Base-by-base conservation (phyloP, 2,888 invertebrate species). In the Acronicta alni region DNA sequence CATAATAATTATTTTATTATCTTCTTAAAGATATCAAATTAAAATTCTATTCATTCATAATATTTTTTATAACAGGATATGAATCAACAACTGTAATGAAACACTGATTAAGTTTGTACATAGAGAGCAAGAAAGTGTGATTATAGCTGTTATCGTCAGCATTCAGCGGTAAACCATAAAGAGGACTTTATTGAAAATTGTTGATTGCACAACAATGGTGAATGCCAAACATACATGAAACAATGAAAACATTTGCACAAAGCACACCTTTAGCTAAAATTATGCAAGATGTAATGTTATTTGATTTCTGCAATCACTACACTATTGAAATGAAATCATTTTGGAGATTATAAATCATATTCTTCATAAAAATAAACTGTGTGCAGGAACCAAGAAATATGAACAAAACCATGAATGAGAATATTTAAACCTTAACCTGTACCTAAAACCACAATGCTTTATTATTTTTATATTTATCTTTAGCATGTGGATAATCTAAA, bases 201-300 rank as follows among this genome's bases (percentile, higher is more conserved):
- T 89, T 89, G 89, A 92, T 93, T 93, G 85, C 90, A 89, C 89
- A 92, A 93, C 92, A 92, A 91, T 91, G 88, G 87, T 82, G 77
- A 84, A 61, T 76, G 81, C 86, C 83, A 89, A 88, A 89, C 88
- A 88, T 72, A 81, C 81, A 82, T 84, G 80, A 83, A 89, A 89
- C 89, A 89, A 89, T 89, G 86, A 88, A 88, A 89, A 86, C 80
- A 87, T 85, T 79, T 77, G 77, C 77, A 81, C 76, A 77, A 80
- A 75, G 75, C 71, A 65, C 70, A 70, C 68, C 78, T 70, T 67
- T 74, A 77, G 77, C 75, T 66, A 71, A 64, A 77, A 82, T 81
- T 83, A 80, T 82, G 79, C 69, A 81, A 79, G 68, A 67, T 76
- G 70, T 68, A 63, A 72, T 74, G 53, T 70, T 63, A 71, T 72